Percentiles rank a stretch among this genome's conserved stretches.
Conservation (phyloP, 1,140 invertebrate species). For the Chrysomallon squamiferum region DNA sequence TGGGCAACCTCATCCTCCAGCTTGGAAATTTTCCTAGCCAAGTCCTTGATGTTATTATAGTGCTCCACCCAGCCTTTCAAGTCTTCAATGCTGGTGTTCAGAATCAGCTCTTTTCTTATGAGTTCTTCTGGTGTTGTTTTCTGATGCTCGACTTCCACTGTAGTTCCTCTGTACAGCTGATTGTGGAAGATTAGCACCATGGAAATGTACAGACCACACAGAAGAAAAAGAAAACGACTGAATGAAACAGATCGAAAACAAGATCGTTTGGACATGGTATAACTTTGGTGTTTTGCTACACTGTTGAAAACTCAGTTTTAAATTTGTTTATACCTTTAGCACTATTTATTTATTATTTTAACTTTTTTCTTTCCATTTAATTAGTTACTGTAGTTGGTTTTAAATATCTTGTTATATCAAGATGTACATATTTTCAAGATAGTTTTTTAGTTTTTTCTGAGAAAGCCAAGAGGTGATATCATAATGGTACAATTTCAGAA, state of each 20-base stretch:
- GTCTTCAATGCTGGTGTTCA: neutral
- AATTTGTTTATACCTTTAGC: no score
- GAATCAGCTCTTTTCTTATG: neutral
- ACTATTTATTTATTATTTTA: no score
- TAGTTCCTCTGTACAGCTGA: neutral
- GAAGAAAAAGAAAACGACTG: neutral
- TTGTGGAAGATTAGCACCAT: constrained; percentile 1
- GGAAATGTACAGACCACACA: constrained; percentile 2
- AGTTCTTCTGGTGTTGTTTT: neutral
- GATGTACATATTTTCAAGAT: no score
- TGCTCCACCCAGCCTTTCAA: neutral
- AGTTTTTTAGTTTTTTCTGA: no score
- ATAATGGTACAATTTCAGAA: no score
- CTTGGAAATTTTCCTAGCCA: constrained; percentile 1
- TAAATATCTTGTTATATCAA: no score
- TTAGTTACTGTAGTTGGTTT: no score
- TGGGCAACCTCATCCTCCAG: neutral
- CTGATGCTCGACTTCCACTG: neutral
- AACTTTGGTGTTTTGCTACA: neutral
- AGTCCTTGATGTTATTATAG: neutral
- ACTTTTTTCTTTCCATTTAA: no score
- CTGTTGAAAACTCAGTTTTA: neutral
- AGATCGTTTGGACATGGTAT: neutral
- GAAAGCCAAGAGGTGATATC: no score
- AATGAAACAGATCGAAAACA: neutral